Evolutionary conservation across 2,797 vertebrate genomes (phyloP).

Genomic region (Allobates femoralis): DNA sequence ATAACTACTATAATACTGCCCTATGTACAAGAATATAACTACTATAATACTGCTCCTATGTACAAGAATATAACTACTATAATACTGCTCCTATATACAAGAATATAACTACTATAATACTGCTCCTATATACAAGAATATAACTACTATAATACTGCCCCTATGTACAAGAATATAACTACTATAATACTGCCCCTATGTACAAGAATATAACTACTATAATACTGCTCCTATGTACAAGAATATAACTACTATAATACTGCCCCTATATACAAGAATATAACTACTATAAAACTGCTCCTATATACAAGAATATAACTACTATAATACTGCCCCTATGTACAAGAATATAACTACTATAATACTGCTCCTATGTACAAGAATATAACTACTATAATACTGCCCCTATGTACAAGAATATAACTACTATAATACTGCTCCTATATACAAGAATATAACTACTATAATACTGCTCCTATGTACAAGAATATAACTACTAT

Average conservation of each 20-base stretch:
- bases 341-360: conserved; percentile 4
- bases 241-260: too few species aligned
- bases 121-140: too few species aligned
- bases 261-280: neutral
- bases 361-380: conserved; percentile 1
- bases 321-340: neutral
- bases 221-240: too few species aligned
- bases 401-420: too few species aligned
- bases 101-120: too few species aligned
- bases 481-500: conserved; percentile 10
- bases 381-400: conserved; percentile 13
- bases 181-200: too few species aligned
- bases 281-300: neutral
- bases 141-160: too few species aligned
- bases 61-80: conserved; percentile 2
- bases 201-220: too few species aligned
- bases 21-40: conserved; percentile 6
- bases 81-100: too few species aligned
- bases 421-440: conserved; percentile 2
- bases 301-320: neutral
- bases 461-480: conserved; percentile 3
- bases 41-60: conserved; percentile 1
- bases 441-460: conserved; percentile 3
- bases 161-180: too few species aligned
- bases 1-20: conserved; percentile 14